Conservation (phyloP, 2,888 invertebrate genomes). For the Ormyrus pomaceus region DNA sequence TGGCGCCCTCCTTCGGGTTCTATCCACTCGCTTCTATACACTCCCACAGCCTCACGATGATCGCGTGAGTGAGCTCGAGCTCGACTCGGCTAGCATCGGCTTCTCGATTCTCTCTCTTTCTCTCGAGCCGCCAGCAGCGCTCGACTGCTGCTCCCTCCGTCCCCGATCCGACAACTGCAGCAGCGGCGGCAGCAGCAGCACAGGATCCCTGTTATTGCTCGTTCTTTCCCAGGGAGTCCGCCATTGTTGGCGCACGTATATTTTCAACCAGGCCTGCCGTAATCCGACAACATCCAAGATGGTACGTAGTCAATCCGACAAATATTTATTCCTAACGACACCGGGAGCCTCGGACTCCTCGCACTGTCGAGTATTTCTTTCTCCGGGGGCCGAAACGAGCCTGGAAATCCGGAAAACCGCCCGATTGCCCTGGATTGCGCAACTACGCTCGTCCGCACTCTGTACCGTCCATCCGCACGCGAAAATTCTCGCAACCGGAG, state of each 20-base stretch:
- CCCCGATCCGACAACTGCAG: background rate
- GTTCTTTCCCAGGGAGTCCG: conserved; percentile 89
- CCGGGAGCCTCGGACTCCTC: background rate
- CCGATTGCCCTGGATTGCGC: conserved; percentile 72
- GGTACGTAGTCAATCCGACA: conserved; percentile 79
- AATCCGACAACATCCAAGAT: conserved; percentile 91
- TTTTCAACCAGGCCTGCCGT: conserved; percentile 82
- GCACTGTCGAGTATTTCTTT: conserved; percentile 65
- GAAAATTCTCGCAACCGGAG: no score
- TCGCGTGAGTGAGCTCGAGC: no score
- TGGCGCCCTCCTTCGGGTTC: no score
- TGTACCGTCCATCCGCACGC: no score
- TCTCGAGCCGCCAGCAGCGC: background rate
- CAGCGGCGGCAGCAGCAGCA: background rate
- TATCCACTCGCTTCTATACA: no score
- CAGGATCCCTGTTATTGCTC: conserved; percentile 45
- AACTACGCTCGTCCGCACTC: conserved; percentile 60
- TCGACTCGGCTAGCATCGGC: no score
- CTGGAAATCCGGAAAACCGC: conserved; percentile 61
- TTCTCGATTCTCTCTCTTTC: no score
- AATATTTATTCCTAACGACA: conserved; percentile 36
- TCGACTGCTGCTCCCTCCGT: background rate
- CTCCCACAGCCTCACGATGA: no score
- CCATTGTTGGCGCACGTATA: conserved; percentile 91
- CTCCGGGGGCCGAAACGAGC: conserved; percentile 46